These are phyloP conservation scores for Amyelois transitella DNA, from an alignment of 1,140 invertebrate species.

Conservation along the genomic window DNA sequence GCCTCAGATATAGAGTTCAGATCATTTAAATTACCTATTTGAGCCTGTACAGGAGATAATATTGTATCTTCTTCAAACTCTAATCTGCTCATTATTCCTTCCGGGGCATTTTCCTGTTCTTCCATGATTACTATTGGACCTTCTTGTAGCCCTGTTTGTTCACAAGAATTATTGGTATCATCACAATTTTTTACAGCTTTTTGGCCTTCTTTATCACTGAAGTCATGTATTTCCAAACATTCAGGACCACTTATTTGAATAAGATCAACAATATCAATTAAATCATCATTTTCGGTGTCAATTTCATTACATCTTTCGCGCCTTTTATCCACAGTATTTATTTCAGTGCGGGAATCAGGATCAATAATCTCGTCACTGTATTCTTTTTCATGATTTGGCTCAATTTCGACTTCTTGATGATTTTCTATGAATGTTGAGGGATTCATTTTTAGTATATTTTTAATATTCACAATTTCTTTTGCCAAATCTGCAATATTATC, in stretches of 20 bases:
- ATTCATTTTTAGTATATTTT: constrained; percentile 23
- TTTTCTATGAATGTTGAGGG: neutral
- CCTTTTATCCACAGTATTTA: too few relatives aligned
- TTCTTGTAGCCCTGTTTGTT: neutral
- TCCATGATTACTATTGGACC: neutral
- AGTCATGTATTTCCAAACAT: neutral
- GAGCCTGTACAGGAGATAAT: neutral
- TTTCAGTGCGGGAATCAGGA: too few relatives aligned
- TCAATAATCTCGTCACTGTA: too few relatives aligned
- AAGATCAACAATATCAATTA: neutral
- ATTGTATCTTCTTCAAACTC: neutral
- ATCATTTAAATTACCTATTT: neutral
- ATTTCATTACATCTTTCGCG: constrained; percentile 8
- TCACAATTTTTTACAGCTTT: neutral
- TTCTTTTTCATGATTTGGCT: neutral
- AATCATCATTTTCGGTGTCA: constrained; percentile 8
- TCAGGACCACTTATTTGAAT: neutral
- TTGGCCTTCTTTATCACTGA: neutral
- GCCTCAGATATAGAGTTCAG: neutral
- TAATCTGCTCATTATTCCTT: neutral
- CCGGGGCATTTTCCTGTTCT: neutral
- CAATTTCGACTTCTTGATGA: too few relatives aligned
- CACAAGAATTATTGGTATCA: neutral
- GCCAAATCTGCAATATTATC: constrained; percentile 21
- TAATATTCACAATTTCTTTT: constrained; percentile 34